A percentile compares a stretch with the other conserved stretches of the same genome.
Evolutionary conservation across 2,888 invertebrate species (phyloP).

Genomic region (Lasioglossum figueresi): DNA sequence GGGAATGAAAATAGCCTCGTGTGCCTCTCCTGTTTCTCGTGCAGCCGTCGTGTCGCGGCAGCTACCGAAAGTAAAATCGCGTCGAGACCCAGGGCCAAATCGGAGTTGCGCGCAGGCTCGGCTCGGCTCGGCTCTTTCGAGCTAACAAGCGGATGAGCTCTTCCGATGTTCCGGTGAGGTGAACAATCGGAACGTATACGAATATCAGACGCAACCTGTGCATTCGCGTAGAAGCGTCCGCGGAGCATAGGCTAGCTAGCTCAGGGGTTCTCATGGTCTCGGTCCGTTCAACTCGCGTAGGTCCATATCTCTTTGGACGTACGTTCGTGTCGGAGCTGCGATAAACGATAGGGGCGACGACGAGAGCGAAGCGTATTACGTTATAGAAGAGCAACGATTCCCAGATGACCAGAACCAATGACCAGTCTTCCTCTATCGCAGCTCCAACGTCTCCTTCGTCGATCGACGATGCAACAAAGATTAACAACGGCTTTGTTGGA

Average conservation of each 20-base stretch:
- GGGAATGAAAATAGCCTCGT: background rate
- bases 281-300: background rate
- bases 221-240: conserved; percentile 44
- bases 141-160: conserved; percentile 80
- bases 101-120: conserved; percentile 5
- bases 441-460: background rate
- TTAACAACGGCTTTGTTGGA: background rate
- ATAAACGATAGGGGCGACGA: background rate
- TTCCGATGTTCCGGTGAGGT: conserved; percentile 82
- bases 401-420: too few species aligned
- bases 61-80: conserved; percentile 52
- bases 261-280: conserved; percentile 53
- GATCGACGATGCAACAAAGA: background rate
- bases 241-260: conserved; percentile 19
- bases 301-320: background rate
- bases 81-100: conserved; percentile 28
- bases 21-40: background rate
- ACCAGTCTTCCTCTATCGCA: background rate
- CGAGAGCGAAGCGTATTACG: background rate
- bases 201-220: conserved; percentile 59
- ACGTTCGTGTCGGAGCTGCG: background rate
- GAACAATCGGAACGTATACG: conserved; percentile 81
- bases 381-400: background rate
- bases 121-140: conserved; percentile 45
- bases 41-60: background rate